Conservation (phyloP, 2,888 invertebrate genomes). For the Hetaerina titia region DNA sequence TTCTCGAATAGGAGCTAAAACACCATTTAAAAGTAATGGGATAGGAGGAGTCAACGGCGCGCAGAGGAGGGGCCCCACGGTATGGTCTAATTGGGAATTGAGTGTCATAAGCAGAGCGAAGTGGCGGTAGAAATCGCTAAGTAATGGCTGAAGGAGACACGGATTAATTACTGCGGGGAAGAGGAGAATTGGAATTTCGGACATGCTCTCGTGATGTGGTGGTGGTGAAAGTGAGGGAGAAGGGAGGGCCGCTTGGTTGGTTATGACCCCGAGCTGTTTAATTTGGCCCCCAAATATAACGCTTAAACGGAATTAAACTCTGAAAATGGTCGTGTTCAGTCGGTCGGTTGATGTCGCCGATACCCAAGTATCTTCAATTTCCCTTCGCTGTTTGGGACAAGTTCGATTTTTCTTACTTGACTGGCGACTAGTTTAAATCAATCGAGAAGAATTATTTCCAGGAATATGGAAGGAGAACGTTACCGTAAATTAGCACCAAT, state of each 20-base stretch:
- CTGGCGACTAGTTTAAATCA: background rate
- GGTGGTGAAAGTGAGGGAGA: background rate
- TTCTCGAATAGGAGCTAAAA: too few species aligned
- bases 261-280: too few species aligned
- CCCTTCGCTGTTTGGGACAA: background rate
- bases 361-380: background rate
- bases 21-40: too few species aligned
- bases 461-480: too few species aligned
- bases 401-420: background rate
- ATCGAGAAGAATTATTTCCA: too few species aligned
- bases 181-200: background rate
- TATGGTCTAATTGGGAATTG: background rate
- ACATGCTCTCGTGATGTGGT: background rate
- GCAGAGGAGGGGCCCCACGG: background rate
- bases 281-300: background rate
- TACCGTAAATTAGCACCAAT: too few species aligned
- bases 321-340: background rate
- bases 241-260: background rate
- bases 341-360: background rate
- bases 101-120: conserved; percentile 37
- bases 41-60: background rate
- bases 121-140: background rate
- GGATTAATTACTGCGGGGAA: background rate
- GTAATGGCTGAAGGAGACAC: background rate
- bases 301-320: background rate